Evolutionary conservation across 2,888 invertebrate species (phyloP), one percentile per base, ranked within the genome.

Genomic region (Himalopsyche japonica): DNA sequence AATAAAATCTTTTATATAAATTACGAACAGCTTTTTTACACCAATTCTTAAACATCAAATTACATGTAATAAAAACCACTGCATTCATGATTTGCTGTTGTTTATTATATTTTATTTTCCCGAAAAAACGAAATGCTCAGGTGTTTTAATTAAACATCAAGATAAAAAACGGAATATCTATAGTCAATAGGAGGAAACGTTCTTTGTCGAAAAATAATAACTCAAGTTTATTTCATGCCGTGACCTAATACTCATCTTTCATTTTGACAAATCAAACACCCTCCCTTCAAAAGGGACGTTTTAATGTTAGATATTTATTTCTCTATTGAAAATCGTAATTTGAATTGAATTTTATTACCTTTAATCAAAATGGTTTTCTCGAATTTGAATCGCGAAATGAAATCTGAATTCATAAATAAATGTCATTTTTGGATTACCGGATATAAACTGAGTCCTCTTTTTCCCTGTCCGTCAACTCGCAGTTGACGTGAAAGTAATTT

Each of bases 401-500:
- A 70, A 70, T 70, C 30, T 70, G 12, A 27, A 70, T 70, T 27
- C 70, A 70, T 70, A 70, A 70, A 70, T 70, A 70, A 70, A 70
- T 70, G 70, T 70, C 70, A 70, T 70, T 70, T 70, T 70, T 70
- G 70, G 70, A 70, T 70, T 70, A 70, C 70, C 70, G 70, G 70
- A 70, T 70, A 70, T 70, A 70, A 70, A 70, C 27, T 27, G 70
- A 70, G 15, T 70, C 70, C 70, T 70, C 70, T 70, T 27, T 70
- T 70, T 70, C 24, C 27, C 12, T 27, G 70, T 70, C 70, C 70
- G 27, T 70, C 70, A 70, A 15, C 70, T 27, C 8, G 70, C 70
- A 70, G 70, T 70, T 70, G 70, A 70, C 70, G 70, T 27, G 12
- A 27, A 70, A 70, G 70, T 30, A 70, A 70, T 70, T 70, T 70